Evolutionary conservation across 2,113 vertebrate genomes (phyloP), one percentile per base, ranked within the genome.

Genomic region (Nycticryphes semicollaris): DNA sequence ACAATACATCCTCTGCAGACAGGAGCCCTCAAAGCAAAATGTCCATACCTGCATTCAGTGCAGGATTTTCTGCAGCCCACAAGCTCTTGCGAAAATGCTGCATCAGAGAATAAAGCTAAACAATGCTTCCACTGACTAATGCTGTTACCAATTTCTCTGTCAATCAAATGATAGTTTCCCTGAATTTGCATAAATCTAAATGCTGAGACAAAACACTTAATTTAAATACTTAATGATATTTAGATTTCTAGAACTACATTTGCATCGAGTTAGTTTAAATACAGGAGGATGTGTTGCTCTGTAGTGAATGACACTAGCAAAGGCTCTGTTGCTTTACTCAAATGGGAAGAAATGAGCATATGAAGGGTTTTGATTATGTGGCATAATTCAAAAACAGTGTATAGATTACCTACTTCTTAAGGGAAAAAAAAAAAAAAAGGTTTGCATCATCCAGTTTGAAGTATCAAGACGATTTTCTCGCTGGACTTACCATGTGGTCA

Each of bases 151-250:
- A 64, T 89, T 84, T 79, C 33, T 87, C 74, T 84, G 60, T 54
- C 87, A 93, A 73, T 79, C 74, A 84, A 84, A 76, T n/a, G 0
- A 72, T 24, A 73, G 33, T 59, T 94, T 76, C 50, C 28, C 63
- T 69, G 30, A 87, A 89, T 95, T 94, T 93, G 62, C 77, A 95
- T 85, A 85, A 86, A 81, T 78, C 76, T 81, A 84, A 94, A 89
- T 79, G 50, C 67, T 64, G 10, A 4, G 57, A 69, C 74, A 91
- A 95, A 72, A 73, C 9, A 45, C 30, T 54, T 54, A 17, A 54
- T 54, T 54, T 54, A 54, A 54, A 54, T 25, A 17, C 69, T 84
- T 89, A 91, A 91, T 84, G 89, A 30, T 75, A 45, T 84, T 87
- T 87, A 72, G 43, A 60, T 60, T 87, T 93, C 62, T 89, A 31